Percentiles rank a stretch among this genome's conserved stretches.
phyloP scores from a whole-genome alignment of 2,888 invertebrate genomes.

The Idaea straminata region DNA sequence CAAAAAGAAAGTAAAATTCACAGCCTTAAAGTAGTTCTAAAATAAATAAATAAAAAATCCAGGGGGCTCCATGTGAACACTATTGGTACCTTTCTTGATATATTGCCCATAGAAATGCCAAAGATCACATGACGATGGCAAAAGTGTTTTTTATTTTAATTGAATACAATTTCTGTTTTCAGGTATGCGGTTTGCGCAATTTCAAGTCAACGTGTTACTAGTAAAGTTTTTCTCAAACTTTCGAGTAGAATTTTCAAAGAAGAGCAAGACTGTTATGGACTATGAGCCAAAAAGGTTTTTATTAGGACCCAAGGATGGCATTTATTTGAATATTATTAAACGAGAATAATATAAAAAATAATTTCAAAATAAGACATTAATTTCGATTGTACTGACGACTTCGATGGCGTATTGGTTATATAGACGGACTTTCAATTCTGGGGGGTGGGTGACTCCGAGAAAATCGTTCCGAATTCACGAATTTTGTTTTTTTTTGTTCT shows the following conservation, averaged over 20 bases:
- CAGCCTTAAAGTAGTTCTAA: neutral
- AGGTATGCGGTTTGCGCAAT: constrained; percentile 50
- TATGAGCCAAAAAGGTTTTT: constrained; percentile 19
- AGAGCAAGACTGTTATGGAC: constrained; percentile 24
- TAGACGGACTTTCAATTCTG: too few species aligned
- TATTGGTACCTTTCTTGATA: too few species aligned
- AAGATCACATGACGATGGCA: neutral
- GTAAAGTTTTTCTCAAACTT: constrained; percentile 41
- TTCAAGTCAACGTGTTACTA: constrained; percentile 41
- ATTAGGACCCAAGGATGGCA: constrained; percentile 26
- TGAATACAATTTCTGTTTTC: constrained; percentile 22
- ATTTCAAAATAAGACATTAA: neutral
- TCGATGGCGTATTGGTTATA: too few species aligned
- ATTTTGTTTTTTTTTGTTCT: too few species aligned
- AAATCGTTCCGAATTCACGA: too few species aligned
- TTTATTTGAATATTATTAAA: constrained; percentile 23
- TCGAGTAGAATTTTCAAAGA: constrained; percentile 36
- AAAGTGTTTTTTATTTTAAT: neutral
- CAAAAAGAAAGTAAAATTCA: too few species aligned
- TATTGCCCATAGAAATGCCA: too few species aligned
- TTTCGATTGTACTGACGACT: too few species aligned
- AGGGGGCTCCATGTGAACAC: too few species aligned
- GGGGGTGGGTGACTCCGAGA: too few species aligned
- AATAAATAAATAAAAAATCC: too few species aligned
- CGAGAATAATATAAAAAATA: constrained; percentile 4